These are phyloP conservation scores for Teleiodes luculella DNA, from an alignment of 2,888 invertebrate species.

Conservation along the genomic window DNA sequence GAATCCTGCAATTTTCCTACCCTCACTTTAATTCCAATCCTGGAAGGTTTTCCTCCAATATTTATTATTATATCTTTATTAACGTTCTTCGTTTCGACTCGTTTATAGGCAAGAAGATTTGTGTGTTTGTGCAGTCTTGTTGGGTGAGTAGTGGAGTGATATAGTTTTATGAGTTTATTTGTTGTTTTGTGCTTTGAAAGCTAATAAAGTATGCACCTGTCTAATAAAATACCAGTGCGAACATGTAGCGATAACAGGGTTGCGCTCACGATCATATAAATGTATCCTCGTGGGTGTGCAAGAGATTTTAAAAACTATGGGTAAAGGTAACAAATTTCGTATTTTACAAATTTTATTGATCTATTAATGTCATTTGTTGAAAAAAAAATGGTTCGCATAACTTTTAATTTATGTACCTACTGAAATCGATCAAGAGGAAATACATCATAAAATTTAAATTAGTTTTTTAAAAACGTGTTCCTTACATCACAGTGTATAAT, in stretches of 20 bases:
- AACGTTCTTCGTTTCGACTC: constrained; percentile 59
- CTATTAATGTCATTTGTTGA: background rate
- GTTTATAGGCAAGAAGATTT: constrained; percentile 66
- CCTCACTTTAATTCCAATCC: constrained; percentile 76
- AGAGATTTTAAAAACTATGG: constrained; percentile 26
- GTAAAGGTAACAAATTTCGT: constrained; percentile 18
- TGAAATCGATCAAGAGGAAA: background rate
- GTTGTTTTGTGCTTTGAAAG: constrained; percentile 50
- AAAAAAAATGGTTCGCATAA: background rate
- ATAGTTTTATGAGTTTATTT: constrained; percentile 43
- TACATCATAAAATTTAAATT: too few species aligned
- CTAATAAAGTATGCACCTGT: constrained; percentile 59
- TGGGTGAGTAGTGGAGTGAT: constrained; percentile 41
- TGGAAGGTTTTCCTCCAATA: constrained; percentile 70
- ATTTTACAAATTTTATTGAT: constrained; percentile 17
- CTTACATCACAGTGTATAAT: too few species aligned
- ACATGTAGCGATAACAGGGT: constrained; percentile 49
- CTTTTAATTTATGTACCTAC: background rate
- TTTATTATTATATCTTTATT: constrained; percentile 78
- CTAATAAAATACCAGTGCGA: constrained; percentile 50
- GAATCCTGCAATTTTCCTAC: constrained; percentile 73
- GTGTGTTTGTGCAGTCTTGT: constrained; percentile 34
- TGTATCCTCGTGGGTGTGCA: constrained; percentile 43
- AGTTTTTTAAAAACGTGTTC: too few species aligned
- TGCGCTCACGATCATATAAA: constrained; percentile 39